These are phyloP conservation scores for Paramacrobiotus metropolitanus DNA, from an alignment of 1,140 invertebrate species.

Conservation along the genomic window DNA sequence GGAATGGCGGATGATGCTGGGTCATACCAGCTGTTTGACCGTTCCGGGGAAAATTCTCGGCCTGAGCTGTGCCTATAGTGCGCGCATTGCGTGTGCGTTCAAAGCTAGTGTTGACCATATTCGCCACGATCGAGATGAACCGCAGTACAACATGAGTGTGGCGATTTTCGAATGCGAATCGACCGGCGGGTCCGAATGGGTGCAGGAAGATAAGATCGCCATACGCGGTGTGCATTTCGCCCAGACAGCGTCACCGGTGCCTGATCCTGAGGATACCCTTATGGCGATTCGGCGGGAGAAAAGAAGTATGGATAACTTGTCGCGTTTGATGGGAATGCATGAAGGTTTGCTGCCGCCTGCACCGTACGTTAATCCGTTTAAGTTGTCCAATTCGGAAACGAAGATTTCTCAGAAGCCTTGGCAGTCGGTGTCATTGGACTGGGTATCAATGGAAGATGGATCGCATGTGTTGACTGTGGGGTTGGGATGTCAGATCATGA, in stretches of 20 bases:
- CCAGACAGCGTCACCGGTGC: background rate
- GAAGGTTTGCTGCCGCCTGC: conserved; percentile 26
- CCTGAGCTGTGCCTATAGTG: conserved; percentile 86
- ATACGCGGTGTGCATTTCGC: conserved; percentile 12
- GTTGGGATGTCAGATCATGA: conserved; percentile 55
- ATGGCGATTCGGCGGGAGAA: background rate
- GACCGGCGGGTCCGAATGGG: conserved; percentile 85
- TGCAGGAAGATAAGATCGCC: conserved; percentile 63
- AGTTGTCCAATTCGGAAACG: conserved; percentile 46
- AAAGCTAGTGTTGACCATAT: conserved; percentile 29
- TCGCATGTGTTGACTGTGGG: conserved; percentile 90
- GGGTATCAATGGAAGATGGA: conserved; percentile 96
- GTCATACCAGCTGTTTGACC: conserved; percentile 12
- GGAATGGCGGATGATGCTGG: conserved; percentile 19
- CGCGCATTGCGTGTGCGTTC: conserved; percentile 83
- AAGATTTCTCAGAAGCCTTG: conserved; percentile 53
- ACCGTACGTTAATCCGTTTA: conserved; percentile 65
- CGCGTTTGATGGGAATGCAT: background rate
- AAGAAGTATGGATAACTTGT: background rate
- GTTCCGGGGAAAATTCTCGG: conserved; percentile 17
- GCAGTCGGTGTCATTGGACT: conserved; percentile 66
- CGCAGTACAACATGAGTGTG: conserved; percentile 45
- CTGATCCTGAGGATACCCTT: background rate
- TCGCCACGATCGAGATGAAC: conserved; percentile 5
- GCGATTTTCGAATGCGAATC: conserved; percentile 99